Base-by-base conservation (phyloP, 2,888 invertebrate species). In the Aquatica leii region DNA sequence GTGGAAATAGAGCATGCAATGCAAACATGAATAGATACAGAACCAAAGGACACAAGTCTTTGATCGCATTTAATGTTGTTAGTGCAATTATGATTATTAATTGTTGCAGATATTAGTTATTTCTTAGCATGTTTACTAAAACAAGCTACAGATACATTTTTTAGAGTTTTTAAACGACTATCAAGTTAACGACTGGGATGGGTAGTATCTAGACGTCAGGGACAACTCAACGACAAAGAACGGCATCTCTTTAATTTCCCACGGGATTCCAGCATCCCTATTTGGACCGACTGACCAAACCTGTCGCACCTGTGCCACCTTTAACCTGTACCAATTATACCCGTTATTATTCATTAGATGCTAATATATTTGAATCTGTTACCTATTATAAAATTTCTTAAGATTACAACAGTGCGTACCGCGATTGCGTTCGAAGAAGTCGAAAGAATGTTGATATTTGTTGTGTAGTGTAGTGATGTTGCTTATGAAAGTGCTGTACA, bases 221-320 rank as follows among this genome's bases (percentile, higher is more conserved):
- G 58, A 52, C 58, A 58, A 62, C 53, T 62, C 58, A 58, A 34
- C 58, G 37, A 54, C 59, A 54, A 62, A 63, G 63, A 63, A 63
- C 59, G 59, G 43, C 41, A 54, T 50, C 68, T 71, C 71, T 71
- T 71, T 76, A 73, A 77, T 78, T 78, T 79, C 79, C 78, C 79
- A 79, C 78, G 77, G 76, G 76, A 76, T 70, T 62, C 59, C 74
- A 73, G 73, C 74, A 72, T 74, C 74, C 70, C 61, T 65, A 62
- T 66, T 70, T 75, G 77, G 75, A 76, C 70, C 75, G 73, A 74
- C 74, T 73, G 75, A 73, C 74, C 77, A 71, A 74, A 76, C 77
- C 75, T 75, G 77, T 67, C 65, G 61, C 65, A 66, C 66, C 65
- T 67, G 65, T 65, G 59, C 61, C 73, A 71, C 71, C 72, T 72